Evolutionary conservation across 1,140 invertebrate species (phyloP).

Genomic region (Notospermus geniculatus): DNA sequence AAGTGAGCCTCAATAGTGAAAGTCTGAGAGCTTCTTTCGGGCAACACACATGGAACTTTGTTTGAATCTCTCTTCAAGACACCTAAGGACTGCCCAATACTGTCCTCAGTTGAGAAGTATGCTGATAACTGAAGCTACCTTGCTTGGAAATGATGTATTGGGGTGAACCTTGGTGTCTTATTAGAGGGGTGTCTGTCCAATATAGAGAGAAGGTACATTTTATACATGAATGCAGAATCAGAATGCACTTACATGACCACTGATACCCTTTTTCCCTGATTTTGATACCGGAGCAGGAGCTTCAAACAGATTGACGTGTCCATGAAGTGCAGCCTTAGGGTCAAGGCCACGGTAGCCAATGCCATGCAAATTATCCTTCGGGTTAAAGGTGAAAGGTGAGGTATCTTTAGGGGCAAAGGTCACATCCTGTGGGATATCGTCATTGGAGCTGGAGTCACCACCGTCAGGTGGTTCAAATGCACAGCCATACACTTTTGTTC

Average conservation of each 20-base stretch:
- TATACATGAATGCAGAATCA: no score
- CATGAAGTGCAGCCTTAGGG: slow-evolving; percentile 34
- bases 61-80: no score
- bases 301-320: slow-evolving; percentile 46
- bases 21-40: no score
- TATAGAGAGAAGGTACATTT: no score
- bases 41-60: no score
- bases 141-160: no score
- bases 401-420: slow-evolving; percentile 86
- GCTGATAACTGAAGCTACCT: no score
- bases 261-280: slow-evolving; percentile 66
- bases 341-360: slow-evolving; percentile 84
- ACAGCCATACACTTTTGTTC: slow-evolving; percentile 68
- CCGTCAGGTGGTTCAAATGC: slow-evolving; percentile 58
- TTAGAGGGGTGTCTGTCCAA: no score
- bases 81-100: no score
- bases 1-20: no score
- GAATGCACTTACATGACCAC: slow-evolving; percentile 63
- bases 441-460: slow-evolving; percentile 58
- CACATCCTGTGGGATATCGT: slow-evolving; percentile 34
- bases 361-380: slow-evolving; percentile 68
- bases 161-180: no score
- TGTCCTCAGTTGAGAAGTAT: no score
- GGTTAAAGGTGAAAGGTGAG: slow-evolving; percentile 66
- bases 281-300: slow-evolving; percentile 30